Percentiles rank a stretch among this genome's conserved stretches.
These are phyloP conservation scores for Rhagonycha fulva DNA, from an alignment of 2,888 invertebrate species.

Conservation along the genomic window DNA sequence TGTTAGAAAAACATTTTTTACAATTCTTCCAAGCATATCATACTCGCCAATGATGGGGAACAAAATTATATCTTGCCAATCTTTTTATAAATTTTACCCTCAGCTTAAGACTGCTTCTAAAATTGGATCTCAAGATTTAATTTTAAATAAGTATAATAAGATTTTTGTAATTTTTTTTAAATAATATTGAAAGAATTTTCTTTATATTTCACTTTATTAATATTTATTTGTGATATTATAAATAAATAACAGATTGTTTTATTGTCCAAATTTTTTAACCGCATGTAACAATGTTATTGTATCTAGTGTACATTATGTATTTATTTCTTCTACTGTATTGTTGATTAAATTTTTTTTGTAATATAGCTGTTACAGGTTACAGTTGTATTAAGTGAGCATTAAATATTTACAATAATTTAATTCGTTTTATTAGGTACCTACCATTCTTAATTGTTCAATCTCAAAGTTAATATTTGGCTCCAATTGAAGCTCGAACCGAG, in stretches of 20 bases:
- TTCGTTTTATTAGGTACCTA: not conserved
- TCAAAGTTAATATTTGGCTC: too few species aligned
- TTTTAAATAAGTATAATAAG: not conserved
- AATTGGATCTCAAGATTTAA: constrained; percentile 41
- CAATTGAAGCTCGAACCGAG: too few species aligned
- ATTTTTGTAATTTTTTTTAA: not conserved
- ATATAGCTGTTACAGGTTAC: constrained; percentile 56
- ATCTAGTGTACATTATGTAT: constrained; percentile 41
- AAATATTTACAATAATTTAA: constrained; percentile 36
- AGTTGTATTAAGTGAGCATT: constrained; percentile 51
- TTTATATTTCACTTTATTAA: constrained; percentile 8
- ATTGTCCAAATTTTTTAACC: constrained; percentile 22
- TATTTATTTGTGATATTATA: constrained; percentile 26
- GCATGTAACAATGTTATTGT: constrained; percentile 24
- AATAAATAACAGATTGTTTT: constrained; percentile 17
- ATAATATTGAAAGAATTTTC: not conserved
- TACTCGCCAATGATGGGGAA: constrained; percentile 43
- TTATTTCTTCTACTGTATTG: constrained; percentile 49
- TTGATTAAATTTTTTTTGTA: constrained; percentile 51
- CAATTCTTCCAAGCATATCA: constrained; percentile 38
- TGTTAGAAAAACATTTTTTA: constrained; percentile 12
- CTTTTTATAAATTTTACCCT: constrained; percentile 39
- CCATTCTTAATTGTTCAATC: too few species aligned
- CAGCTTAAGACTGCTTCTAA: constrained; percentile 51
- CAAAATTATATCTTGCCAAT: constrained; percentile 50